Evolutionary conservation across 2,797 vertebrate species (phyloP), one percentile per base, ranked within the genome.

Genomic region (Eleutherodactylus coqui): DNA sequence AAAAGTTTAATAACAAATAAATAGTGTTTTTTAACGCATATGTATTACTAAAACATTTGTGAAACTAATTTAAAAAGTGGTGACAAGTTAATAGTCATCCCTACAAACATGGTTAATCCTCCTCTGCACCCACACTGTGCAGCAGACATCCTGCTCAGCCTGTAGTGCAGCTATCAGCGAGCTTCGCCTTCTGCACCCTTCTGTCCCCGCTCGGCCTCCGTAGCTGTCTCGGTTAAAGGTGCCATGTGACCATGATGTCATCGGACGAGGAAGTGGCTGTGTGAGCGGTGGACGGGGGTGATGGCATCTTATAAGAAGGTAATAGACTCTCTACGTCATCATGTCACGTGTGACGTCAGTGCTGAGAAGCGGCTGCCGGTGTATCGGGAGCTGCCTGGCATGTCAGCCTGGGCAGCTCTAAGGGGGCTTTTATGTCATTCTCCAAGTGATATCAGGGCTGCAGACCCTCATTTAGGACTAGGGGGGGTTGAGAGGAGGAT

Each of bases 251-350:
- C 21, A 43, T 84, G 86, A 84, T 77, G 86, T 87, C 86, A 84
- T 87, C 64, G 36, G 86, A 87, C 70, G 86, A 87, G 86, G 86
- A 87, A 87, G 86, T 87, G 29, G 4, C 67, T 87, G 1, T 49
- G 6, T 83, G 81, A 79, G 34, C 51, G 76, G 81, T 84, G 86
- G 24, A 64, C 29, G 43, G 82, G 82, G 86, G 86, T 87, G 82
- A 87, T 87, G 86, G 86, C 86, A 87, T 75, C 86, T 84, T 87
- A 87, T 73, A 87, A 84, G 80, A 87, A 87, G 86, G 86, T 87
- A 84, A 83, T 34, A 1, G 8, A 3, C 8, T 70, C 16, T 19
- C 38, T 5, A 16, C 24, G 67, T 34, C 19, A n/a, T 83, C 41
- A 11, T 19, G 27, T 36, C 77, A 19, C 24, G 72, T n/a, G 9